Base-by-base conservation (phyloP, 2,888 invertebrate genomes). In the Calameuta pallipes region DNA sequence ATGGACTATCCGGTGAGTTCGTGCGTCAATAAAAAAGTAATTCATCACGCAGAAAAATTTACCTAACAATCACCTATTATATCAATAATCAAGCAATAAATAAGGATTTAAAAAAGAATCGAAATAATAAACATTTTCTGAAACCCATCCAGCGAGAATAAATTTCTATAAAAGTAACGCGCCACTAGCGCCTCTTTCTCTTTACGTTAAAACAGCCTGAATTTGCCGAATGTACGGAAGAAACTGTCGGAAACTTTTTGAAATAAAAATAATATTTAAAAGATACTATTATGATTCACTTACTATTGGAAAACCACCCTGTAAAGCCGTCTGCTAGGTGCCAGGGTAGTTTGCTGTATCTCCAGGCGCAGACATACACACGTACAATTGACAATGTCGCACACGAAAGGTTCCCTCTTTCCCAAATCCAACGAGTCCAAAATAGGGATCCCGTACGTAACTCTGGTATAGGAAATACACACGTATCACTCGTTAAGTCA, bases 331-430 rank as follows among this genome's bases (percentile, higher is more conserved):
- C 85, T 84, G 86, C 86, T 87, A 88, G 85, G 86, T 87, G 82
- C 86, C 88, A 85, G 88, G 87, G 86, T 89, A 86, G 83, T 89
- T 85, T 83, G 83, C 83, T 80, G 83, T 87, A 81, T 84, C 85
- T 83, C 86, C 84, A 85, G 82, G 81, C 86, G 84, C 84, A 83
- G 85, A 86, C 88, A 89, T 87, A 82, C 85, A 56, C 56, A 87
- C 83, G 82, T n/a, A 56, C n/a, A 68, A 34, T 75, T n/a, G 12
- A 15, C 35, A 37, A 74, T 34, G 31, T 74, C 30, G 70, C 73
- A 41, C 37, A 73, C 76, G 76, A 56, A 56, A 56, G 23, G 56
- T 23, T 56, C 23, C 56, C 56, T 56, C 56, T 56, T 56, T 56
- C 2, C 56, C 56, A 56, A 56, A 56, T 56, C 56, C 56, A 56